Evolutionary conservation across 2,113 vertebrate species (phyloP).

Genomic region (Accipiter virgatus): DNA sequence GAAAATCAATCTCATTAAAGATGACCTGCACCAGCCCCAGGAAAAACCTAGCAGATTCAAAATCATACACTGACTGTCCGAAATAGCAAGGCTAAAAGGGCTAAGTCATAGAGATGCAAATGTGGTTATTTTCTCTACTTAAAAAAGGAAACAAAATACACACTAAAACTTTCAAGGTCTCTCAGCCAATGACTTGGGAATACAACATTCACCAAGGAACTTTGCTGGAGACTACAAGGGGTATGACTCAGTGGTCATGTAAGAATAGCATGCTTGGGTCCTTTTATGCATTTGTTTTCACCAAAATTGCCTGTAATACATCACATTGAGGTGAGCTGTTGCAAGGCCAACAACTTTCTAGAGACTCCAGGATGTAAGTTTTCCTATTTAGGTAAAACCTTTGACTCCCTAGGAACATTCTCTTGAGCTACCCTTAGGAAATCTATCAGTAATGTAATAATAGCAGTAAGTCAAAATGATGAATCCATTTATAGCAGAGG

Average conservation of each 20-base stretch:
- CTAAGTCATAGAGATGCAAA: background rate
- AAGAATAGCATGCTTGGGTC: background rate
- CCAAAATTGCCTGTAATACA: background rate
- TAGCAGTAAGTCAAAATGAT: background rate
- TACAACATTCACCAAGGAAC: background rate
- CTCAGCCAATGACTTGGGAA: background rate
- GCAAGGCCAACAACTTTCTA: background rate
- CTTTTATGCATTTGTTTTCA: background rate
- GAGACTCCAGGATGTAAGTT: background rate
- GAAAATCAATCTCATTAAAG: constrained; percentile 38
- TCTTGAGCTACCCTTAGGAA: background rate
- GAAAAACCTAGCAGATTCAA: background rate
- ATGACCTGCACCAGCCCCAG: constrained; percentile 23
- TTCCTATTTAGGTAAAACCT: background rate
- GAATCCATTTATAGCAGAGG: background rate
- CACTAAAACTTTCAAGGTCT: background rate
- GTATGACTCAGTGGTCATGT: background rate
- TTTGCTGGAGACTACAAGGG: background rate
- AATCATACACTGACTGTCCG: background rate
- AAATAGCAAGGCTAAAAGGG: constrained; percentile 17
- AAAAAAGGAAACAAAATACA: background rate
- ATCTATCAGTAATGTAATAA: background rate
- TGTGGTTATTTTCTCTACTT: background rate
- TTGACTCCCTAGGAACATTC: background rate
- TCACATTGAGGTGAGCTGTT: background rate